Conservation (phyloP, 2,113 vertebrate genomes). For the Turdus rufiventris region DNA sequence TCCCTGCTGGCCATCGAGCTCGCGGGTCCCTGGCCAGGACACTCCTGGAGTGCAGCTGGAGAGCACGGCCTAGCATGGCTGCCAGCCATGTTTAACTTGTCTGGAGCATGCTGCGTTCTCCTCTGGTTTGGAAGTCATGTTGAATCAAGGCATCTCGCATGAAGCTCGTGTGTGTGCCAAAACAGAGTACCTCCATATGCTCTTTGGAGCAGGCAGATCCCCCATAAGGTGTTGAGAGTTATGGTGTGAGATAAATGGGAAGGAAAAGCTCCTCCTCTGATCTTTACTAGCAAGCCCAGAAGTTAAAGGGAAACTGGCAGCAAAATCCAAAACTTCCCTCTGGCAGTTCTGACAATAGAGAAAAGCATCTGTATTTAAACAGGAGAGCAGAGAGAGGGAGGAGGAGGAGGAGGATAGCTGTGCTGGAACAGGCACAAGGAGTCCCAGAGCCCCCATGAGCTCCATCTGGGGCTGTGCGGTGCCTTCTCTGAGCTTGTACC, state of each 20-base stretch:
- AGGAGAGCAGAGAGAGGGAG: not conserved
- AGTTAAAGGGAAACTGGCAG: not conserved
- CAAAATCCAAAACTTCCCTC: not conserved
- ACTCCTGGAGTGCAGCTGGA: fast-evolving
- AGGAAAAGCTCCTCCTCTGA: not conserved
- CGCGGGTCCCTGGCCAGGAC: fast-evolving
- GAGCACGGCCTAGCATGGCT: not conserved
- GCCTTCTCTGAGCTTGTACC: not conserved
- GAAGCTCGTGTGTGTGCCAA: not conserved
- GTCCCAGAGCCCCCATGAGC: not conserved
- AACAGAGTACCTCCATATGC: not conserved
- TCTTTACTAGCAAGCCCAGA: not conserved
- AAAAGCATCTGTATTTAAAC: not conserved
- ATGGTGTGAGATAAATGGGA: not conserved
- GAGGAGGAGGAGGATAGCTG: not conserved
- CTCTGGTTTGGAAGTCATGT: not conserved
- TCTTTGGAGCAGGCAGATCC: not conserved
- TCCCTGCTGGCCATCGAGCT: not conserved
- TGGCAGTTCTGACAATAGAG: not conserved
- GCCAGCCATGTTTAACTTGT: not conserved
- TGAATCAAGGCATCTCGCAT: not conserved
- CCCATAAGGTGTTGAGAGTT: not conserved
- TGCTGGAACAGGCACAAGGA: not conserved
- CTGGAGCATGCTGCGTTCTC: not conserved
- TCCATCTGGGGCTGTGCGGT: not conserved